These are phyloP conservation scores for Morinoia aosen DNA, from an alignment of 2,888 invertebrate genomes.

Conservation along the genomic window DNA sequence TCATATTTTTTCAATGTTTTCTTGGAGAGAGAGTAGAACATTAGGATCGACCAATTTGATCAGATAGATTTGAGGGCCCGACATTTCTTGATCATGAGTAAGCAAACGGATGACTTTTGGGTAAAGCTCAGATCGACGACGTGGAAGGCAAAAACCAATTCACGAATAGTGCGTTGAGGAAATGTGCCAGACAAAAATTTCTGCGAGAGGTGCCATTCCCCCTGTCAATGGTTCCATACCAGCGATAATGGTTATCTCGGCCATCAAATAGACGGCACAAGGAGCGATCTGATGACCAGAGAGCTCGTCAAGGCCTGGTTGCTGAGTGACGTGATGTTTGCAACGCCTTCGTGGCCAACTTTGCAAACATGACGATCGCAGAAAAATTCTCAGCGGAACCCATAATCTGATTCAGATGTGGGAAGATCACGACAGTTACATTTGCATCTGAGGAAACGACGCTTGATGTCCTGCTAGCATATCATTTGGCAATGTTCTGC, in stretches of 20 bases:
- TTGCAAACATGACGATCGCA: neutral
- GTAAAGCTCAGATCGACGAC: neutral
- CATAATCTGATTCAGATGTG: neutral
- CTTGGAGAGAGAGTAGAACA: neutral
- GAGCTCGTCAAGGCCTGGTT: neutral
- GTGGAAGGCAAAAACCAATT: neutral
- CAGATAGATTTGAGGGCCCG: neutral
- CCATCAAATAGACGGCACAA: neutral
- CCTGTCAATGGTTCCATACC: neutral
- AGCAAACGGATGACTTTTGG: neutral
- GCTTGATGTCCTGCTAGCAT: neutral
- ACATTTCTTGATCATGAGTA: neutral
- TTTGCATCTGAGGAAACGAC: neutral
- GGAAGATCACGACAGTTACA: neutral
- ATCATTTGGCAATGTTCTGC: neutral
- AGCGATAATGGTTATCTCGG: conserved; percentile 2
- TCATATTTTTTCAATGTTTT: too few relatives aligned
- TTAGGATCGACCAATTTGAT: neutral
- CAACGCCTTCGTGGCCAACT: neutral
- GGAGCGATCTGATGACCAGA: neutral
- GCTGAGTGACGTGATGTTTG: neutral
- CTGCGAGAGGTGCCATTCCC: neutral
- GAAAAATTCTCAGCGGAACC: conserved; percentile 17
- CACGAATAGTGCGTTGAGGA: neutral
- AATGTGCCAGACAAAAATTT: neutral